phyloP scores from a whole-genome alignment of 2,797 vertebrate genomes.

The Huso huso region DNA sequence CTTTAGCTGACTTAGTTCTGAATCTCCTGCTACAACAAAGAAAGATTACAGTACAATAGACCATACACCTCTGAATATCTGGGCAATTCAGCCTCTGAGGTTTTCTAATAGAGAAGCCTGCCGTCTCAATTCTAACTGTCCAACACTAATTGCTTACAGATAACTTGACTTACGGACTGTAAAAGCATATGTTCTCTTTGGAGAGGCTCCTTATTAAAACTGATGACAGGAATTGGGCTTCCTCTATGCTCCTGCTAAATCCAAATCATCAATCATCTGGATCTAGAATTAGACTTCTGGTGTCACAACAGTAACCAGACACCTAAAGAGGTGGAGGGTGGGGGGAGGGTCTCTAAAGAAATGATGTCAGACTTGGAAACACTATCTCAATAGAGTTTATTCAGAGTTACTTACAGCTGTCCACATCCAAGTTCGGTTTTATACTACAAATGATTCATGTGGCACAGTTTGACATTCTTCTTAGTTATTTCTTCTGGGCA shows the following conservation, averaged over 20 bases:
- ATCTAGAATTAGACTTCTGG: slow-evolving; percentile 62
- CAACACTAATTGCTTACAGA: slow-evolving; percentile 55
- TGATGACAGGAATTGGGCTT: slow-evolving; percentile 36
- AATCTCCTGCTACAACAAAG: slow-evolving; percentile 40
- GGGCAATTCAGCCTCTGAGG: slow-evolving; percentile 41
- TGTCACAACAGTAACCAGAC: slow-evolving; percentile 74
- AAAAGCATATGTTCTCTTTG: slow-evolving; percentile 46
- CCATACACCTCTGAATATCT: slow-evolving; percentile 51
- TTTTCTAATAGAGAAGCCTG: slow-evolving; percentile 40
- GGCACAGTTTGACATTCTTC: too few relatives aligned
- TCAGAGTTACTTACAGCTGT: too few relatives aligned
- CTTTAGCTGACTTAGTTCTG: slow-evolving; percentile 33
- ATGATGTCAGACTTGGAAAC: slow-evolving; percentile 58
- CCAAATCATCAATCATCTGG: slow-evolving; percentile 71
- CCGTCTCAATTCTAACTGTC: slow-evolving; percentile 54
- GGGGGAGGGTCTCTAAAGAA: slow-evolving; percentile 33
- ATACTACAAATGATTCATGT: too few relatives aligned
- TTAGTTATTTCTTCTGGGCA: too few relatives aligned
- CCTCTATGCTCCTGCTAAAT: slow-evolving; percentile 40
- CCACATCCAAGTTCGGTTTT: too few relatives aligned
- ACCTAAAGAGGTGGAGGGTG: slow-evolving; percentile 19
- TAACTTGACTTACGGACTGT: slow-evolving; percentile 36
- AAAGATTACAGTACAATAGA: slow-evolving; percentile 64
- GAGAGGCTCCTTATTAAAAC: slow-evolving; percentile 32
- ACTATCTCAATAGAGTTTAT: too few relatives aligned